Conservation (phyloP, 2,113 vertebrate genomes). For the Scomber japonicus region DNA sequence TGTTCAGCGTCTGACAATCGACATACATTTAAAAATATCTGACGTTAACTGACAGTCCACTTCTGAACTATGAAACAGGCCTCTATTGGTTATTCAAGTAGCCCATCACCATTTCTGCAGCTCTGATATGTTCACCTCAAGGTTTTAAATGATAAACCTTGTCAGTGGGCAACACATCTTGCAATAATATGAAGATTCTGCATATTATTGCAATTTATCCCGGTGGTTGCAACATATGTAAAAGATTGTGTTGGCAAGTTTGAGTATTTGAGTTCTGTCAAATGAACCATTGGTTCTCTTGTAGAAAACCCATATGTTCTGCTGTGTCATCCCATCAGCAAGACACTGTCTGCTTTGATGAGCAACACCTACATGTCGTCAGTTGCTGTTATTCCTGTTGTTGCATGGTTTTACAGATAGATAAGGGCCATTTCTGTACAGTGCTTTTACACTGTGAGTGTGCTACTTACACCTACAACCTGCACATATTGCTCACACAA, state of each 20-base stretch:
- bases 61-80: slow-evolving; percentile 2
- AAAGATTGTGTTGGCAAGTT: slow-evolving; percentile 19
- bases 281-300: neutral
- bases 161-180: slow-evolving; percentile 30
- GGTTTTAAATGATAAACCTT: neutral
- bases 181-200: slow-evolving; percentile 31
- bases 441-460: neutral
- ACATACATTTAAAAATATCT: slow-evolving; percentile 2
- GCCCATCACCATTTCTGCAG: slow-evolving; percentile 11
- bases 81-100: neutral
- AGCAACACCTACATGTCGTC: neutral
- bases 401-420: slow-evolving; percentile 2
- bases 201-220: neutral
- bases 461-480: slow-evolving; percentile 1
- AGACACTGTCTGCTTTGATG: slow-evolving; percentile 7
- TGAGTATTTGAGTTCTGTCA: slow-evolving; percentile 26
- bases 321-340: neutral
- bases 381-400: neutral
- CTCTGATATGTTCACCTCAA: slow-evolving; percentile 9
- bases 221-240: slow-evolving; percentile 37
- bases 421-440: slow-evolving; percentile 2
- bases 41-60: neutral
- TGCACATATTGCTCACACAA: slow-evolving; percentile 12
- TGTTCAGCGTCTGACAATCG: slow-evolving; percentile 8
- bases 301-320: neutral